These are phyloP conservation scores for Salvelinus sp. DNA, from an alignment of 2,113 vertebrate species.

Conservation along the genomic window DNA sequence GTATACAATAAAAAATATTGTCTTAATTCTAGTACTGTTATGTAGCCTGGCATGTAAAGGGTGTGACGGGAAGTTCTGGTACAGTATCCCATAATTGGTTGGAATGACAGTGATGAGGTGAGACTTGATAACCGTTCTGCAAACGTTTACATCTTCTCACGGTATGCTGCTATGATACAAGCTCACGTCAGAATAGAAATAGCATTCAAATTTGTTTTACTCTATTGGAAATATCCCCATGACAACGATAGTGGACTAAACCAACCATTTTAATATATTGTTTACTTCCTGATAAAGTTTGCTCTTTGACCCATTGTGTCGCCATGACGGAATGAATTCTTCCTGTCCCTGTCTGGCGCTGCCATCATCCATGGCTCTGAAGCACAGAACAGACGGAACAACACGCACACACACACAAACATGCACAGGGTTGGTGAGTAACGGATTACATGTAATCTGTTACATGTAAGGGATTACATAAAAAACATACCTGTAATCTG, in stretches of 20 bases:
- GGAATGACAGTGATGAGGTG: slow-evolving; percentile 59
- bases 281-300: slow-evolving; percentile 14
- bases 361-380: background rate
- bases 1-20: too few relatives aligned
- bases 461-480: too few relatives aligned
- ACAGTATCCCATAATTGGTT: slow-evolving; percentile 47
- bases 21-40: too few relatives aligned
- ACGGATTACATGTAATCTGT: too few relatives aligned
- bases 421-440: background rate
- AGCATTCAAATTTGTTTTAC: background rate
- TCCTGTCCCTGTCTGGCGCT: background rate
- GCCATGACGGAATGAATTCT: slow-evolving; percentile 14
- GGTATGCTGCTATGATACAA: slow-evolving; percentile 6
- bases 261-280: slow-evolving; percentile 27
- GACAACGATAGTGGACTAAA: slow-evolving; percentile 7
- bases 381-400: slow-evolving; percentile 10
- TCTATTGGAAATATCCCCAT: background rate
- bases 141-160: slow-evolving; percentile 37
- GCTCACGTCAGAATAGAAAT: slow-evolving; percentile 15
- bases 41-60: slow-evolving; percentile 27
- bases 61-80: slow-evolving; percentile 9
- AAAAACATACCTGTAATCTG: too few relatives aligned
- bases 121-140: slow-evolving; percentile 42
- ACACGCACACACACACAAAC: slow-evolving; percentile 3
- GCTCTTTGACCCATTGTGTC: slow-evolving; percentile 28